Evolutionary conservation across 2,797 vertebrate species (phyloP), one percentile per base, ranked within the genome.

Genomic region (Channallabes apus): DNA sequence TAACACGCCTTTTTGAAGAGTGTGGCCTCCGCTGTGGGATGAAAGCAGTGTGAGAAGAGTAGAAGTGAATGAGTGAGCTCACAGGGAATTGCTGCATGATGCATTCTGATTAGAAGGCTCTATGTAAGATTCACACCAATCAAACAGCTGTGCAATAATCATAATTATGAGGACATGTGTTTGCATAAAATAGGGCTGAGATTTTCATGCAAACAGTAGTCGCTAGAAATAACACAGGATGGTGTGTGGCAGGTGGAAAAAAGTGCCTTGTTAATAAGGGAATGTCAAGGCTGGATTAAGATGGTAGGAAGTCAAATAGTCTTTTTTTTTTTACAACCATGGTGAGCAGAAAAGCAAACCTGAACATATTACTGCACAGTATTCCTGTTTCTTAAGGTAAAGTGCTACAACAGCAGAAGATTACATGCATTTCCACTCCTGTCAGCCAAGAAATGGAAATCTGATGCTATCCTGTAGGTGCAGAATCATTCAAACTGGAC

Each of bases 11-110:
- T 64, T 76, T 59, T 83, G 32, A 59, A 86, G 76, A 75, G 61
- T 38, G 41, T 71, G 79, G 79, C 54, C 82, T 86, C 68, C 69
- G 64, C 65, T 80, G 65, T 62, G 82, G 73, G 78, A 86, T 83
- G 82, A 62, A 72, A 64, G 24, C 5, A 38, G 15, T n/a, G 9
- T 62, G 56, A 67, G 38, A 73, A 38, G 24, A 35, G 46, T 8
- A 27, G 41, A 59, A 58, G 29, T 18, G 72, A 75, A 75, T 29
- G 73, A 76, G 73, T 32, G 73, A 75, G 72, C 51, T 20, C 46
- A 9, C n/a, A 11, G 11, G 38, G 71, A 73, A 73, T 72, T 46
- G 41, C 20, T 7, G 46, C 0, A 29, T 29, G 1, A 54, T 27
- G 46, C n/a, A 27, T 56, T 75, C 27, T 29, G 46, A 75, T 75